A percentile compares a stretch with the other conserved stretches of the same genome.
phyloP scores from a whole-genome alignment of 2,113 vertebrate species.

The Cyanoramphus novaezelandiae region DNA sequence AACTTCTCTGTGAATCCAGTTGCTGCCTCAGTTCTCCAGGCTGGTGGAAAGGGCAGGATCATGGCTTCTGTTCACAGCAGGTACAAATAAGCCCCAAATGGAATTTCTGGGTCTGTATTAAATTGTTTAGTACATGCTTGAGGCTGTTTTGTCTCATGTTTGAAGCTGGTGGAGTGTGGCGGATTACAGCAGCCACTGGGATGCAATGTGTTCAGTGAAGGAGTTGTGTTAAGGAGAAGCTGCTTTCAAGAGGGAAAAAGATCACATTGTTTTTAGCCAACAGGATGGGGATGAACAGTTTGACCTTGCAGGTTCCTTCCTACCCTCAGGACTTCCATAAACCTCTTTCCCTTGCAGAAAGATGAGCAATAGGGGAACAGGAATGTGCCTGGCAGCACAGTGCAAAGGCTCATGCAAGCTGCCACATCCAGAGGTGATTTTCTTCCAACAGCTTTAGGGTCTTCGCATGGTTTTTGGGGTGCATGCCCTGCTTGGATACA shows the following conservation, averaged over 20 bases:
- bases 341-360: background rate
- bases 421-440: accelerated
- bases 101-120: background rate
- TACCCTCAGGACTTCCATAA: background rate
- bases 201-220: background rate
- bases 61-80: background rate
- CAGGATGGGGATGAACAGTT: accelerated
- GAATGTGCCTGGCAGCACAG: accelerated
- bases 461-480: accelerated
- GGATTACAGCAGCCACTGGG: background rate
- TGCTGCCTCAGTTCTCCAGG: accelerated
- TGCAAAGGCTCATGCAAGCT: background rate
- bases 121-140: background rate
- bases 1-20: too few relatives aligned
- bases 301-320: background rate
- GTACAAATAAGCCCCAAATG: background rate
- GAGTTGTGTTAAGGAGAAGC: background rate
- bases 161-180: accelerated
- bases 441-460: background rate
- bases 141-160: background rate
- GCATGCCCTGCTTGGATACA: accelerated
- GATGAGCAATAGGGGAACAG: accelerated
- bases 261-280: background rate
- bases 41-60: background rate
- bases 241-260: background rate